Percentiles rank a stretch among this genome's conserved stretches.
These are phyloP conservation scores for Tragelaphus strepsiceros DNA, from an alignment of 2,113 vertebrate genomes.

Conservation along the genomic window DNA sequence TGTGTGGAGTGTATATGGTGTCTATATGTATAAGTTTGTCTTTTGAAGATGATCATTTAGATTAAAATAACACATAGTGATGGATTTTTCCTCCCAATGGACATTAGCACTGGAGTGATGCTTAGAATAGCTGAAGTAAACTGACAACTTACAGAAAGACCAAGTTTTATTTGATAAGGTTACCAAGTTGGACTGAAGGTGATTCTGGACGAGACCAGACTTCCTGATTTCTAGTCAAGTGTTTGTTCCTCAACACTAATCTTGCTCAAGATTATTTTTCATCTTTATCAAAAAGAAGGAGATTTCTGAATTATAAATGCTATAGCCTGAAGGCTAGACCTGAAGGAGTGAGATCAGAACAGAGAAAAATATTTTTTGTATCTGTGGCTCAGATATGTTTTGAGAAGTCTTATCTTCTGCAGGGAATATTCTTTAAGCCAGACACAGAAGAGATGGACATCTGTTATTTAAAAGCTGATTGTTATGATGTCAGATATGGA, in stretches of 20 bases:
- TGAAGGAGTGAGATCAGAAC: not conserved
- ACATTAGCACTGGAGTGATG: not conserved
- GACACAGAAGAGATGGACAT: slow-evolving; percentile 31
- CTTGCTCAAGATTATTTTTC: not conserved
- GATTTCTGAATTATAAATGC: slow-evolving; percentile 42
- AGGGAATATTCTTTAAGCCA: slow-evolving; percentile 50
- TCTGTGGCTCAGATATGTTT: slow-evolving; percentile 57
- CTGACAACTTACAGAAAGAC: not conserved
- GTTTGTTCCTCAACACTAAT: not conserved
- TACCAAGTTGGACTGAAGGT: not conserved
- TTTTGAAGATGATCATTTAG: not conserved
- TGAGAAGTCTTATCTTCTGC: slow-evolving; percentile 47
- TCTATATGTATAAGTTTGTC: not conserved
- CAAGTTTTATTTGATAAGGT: not conserved
- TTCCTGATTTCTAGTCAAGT: not conserved
- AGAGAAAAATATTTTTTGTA: not conserved
- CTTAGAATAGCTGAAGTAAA: not conserved
- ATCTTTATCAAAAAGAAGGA: not conserved
- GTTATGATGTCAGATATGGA: not conserved
- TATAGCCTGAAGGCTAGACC: not conserved
- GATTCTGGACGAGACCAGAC: not conserved
- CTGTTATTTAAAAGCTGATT: slow-evolving; percentile 61
- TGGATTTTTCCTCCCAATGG: not conserved
- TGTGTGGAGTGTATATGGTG: not conserved
- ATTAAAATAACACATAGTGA: not conserved